phyloP scores from a whole-genome alignment of 2,113 vertebrate species.

The Campylomormyrus tamandua region DNA sequence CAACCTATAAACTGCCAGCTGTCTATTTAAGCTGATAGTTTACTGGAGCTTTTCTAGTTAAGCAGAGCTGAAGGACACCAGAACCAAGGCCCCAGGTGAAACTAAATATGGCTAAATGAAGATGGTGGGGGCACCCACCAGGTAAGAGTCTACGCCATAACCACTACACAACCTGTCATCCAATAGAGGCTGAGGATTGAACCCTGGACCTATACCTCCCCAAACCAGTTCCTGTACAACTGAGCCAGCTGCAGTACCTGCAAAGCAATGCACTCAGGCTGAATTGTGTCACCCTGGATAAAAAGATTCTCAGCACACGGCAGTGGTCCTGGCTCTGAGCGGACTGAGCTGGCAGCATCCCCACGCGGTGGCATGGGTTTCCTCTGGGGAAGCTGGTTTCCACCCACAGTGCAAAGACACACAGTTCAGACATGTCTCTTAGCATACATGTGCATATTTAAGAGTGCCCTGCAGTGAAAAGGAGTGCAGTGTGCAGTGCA shows the following conservation, averaged over 20 bases:
- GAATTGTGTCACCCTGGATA: neutral
- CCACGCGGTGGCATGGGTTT: neutral
- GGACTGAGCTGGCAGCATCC: neutral
- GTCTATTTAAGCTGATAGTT: neutral
- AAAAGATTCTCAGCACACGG: neutral
- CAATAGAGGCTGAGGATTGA: neutral
- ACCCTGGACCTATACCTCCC: neutral
- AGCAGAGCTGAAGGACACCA: neutral
- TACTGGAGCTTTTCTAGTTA: neutral
- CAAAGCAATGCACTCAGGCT: neutral
- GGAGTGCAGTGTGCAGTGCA: neutral
- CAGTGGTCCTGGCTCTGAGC: neutral
- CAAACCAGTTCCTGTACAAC: neutral
- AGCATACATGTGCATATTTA: neutral
- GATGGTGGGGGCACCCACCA: neutral
- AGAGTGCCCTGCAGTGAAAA: neutral
- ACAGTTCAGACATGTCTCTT: neutral
- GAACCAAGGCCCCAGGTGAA: neutral
- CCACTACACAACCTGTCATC: neutral
- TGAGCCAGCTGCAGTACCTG: neutral
- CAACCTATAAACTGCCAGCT: neutral
- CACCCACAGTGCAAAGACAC: neutral
- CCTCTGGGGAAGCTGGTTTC: neutral
- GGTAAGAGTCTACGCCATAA: neutral
- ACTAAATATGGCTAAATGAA: neutral